Conservation (phyloP, 1,140 invertebrate genomes). For the Lepidotrigona ventralis region DNA sequence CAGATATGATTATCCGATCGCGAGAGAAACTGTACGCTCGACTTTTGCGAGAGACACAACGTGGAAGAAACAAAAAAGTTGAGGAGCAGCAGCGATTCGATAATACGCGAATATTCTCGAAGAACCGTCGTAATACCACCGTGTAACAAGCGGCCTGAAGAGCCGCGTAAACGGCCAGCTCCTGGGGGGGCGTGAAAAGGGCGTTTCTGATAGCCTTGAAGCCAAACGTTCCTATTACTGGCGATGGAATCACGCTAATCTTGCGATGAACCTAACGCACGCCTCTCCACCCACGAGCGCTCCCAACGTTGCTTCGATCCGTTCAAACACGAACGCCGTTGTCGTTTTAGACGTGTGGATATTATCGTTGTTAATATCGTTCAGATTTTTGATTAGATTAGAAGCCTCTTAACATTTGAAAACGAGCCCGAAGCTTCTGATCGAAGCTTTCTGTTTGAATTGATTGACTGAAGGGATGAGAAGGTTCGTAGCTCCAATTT, state of each 20-base stretch:
- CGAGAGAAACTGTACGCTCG: not conserved
- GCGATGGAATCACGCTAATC: constrained; percentile 32
- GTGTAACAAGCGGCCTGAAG: not conserved
- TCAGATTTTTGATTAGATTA: not conserved
- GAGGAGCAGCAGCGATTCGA: not conserved
- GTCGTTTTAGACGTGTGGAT: not conserved
- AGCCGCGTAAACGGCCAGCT: not conserved
- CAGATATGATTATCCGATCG: not conserved
- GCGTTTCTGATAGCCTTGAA: constrained; percentile 37
- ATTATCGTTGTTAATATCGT: not conserved
- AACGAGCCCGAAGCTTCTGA: too few relatives aligned
- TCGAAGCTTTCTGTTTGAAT: too few relatives aligned
- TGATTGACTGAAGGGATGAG: too few relatives aligned
- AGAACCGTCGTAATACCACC: not conserved
- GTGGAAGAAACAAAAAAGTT: not conserved
- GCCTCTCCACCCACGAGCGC: not conserved
- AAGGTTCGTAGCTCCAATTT: too few relatives aligned
- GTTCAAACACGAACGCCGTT: not conserved
- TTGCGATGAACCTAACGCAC: not conserved
- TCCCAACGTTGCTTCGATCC: not conserved
- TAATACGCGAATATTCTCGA: not conserved
- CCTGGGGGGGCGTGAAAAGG: constrained; percentile 36
- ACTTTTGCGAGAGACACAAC: not conserved
- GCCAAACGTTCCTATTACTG: constrained; percentile 27
- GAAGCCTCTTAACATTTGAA: too few relatives aligned